Evolutionary conservation across 2,797 vertebrate species (phyloP).

Genomic region (Melanitta fusca): DNA sequence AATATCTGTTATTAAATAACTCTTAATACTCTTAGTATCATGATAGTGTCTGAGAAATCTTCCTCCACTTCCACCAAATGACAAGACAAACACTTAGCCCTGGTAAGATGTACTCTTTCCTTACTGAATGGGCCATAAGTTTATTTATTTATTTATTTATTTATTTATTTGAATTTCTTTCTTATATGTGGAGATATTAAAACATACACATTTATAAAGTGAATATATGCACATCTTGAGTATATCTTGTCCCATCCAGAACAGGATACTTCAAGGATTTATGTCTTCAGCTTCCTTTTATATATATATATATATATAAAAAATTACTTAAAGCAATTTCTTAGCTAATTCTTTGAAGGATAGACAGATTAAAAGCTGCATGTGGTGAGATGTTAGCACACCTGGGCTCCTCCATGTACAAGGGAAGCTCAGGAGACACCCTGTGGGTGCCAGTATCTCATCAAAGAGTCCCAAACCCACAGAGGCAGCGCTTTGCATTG

Average conservation of each 20-base stretch:
- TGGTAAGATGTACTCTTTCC: neutral
- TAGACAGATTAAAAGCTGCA: neutral
- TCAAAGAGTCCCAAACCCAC: neutral
- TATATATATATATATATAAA: too few relatives aligned
- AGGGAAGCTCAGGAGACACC: neutral
- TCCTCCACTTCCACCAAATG: neutral
- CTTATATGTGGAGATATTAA: neutral
- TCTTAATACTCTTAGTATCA: neutral
- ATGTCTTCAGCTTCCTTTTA: neutral
- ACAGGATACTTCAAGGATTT: neutral
- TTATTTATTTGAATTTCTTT: neutral
- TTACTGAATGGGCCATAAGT: neutral
- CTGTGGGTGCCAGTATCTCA: neutral
- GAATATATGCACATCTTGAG: neutral
- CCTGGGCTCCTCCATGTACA: neutral
- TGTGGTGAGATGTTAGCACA: neutral
- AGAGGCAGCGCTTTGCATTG: neutral
- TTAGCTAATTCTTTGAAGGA: neutral
- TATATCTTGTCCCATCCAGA: neutral
- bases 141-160: too few relatives aligned
- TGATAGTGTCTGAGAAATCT: neutral
- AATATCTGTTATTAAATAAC: neutral
- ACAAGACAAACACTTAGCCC: neutral
- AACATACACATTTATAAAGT: neutral
- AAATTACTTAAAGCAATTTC: neutral